Percentiles rank a stretch among this genome's conserved stretches.
phyloP scores from a whole-genome alignment of 2,888 invertebrate species.

The Priocnemis perturbator region DNA sequence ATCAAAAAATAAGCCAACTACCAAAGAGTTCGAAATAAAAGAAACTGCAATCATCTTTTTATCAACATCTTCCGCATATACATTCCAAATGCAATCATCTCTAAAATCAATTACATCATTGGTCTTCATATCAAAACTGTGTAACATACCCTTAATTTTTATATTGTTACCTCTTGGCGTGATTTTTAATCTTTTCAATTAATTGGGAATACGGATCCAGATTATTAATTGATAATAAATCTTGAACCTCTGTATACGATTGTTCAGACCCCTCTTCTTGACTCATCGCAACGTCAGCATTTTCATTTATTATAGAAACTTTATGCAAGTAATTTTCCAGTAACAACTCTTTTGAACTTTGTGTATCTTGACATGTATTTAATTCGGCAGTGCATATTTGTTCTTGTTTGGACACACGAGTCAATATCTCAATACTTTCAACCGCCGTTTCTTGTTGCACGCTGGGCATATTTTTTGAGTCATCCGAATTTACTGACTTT shows the following conservation, averaged over 20 bases:
- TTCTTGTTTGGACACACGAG: no score
- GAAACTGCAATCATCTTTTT: constrained; percentile 51
- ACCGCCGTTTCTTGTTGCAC: no score
- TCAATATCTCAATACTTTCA: no score
- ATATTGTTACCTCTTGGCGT: constrained; percentile 3
- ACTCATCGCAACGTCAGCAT: background rate
- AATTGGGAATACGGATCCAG: no score
- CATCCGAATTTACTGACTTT: background rate
- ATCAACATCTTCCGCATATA: constrained; percentile 46
- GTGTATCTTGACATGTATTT: no score
- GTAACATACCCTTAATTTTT: background rate
- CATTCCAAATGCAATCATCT: constrained; percentile 60
- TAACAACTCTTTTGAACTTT: no score
- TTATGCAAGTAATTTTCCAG: no score
- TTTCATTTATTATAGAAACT: background rate
- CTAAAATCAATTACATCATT: constrained; percentile 48
- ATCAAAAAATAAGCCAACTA: constrained; percentile 46
- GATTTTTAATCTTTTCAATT: background rate
- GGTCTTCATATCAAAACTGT: background rate
- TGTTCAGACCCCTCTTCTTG: background rate
- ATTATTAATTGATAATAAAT: no score
- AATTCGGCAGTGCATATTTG: no score
- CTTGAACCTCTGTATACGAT: no score
- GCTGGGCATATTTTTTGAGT: no score
- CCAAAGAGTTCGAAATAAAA: constrained; percentile 62